Evolutionary conservation across 2,888 invertebrate species (phyloP).

Genomic region (Synanthedon myopaeformis): DNA sequence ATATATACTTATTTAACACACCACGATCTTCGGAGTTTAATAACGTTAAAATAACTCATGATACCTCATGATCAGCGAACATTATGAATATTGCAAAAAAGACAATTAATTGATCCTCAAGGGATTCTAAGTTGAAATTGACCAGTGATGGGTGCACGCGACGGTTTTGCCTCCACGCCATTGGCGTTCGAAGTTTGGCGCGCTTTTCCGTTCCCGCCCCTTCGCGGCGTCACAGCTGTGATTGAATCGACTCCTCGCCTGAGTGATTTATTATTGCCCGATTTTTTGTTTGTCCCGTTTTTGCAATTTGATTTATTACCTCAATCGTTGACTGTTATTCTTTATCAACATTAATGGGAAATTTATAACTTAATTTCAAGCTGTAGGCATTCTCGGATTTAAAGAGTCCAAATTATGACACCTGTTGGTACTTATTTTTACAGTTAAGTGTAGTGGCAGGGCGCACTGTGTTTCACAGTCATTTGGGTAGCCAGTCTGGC

Average conservation of each 20-base stretch:
- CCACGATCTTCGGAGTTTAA: no score
- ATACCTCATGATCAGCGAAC: conserved; percentile 34
- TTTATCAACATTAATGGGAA: background rate
- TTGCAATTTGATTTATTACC: conserved; percentile 47
- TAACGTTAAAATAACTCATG: no score
- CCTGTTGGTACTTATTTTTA: no score
- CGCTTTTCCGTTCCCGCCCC: conserved; percentile 65
- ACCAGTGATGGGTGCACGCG: conserved; percentile 47
- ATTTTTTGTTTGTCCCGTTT: conserved; percentile 33
- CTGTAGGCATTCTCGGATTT: no score
- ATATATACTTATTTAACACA: no score
- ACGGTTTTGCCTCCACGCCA: conserved; percentile 35
- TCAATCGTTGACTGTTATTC: conserved; percentile 16
- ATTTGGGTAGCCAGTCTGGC: no score
- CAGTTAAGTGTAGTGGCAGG: no score
- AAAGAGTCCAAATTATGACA: no score
- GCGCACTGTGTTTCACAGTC: no score
- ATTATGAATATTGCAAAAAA: conserved; percentile 20
- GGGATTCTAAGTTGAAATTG: conserved; percentile 55
- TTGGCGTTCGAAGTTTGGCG: conserved; percentile 64
- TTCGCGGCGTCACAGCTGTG: conserved; percentile 53
- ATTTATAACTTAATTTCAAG: background rate
- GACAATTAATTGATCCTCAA: background rate
- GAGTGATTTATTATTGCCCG: conserved; percentile 55
- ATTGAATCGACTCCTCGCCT: conserved; percentile 50